These are phyloP conservation scores for Brachypteracias leptosomus DNA, from an alignment of 2,113 vertebrate species.

Conservation along the genomic window DNA sequence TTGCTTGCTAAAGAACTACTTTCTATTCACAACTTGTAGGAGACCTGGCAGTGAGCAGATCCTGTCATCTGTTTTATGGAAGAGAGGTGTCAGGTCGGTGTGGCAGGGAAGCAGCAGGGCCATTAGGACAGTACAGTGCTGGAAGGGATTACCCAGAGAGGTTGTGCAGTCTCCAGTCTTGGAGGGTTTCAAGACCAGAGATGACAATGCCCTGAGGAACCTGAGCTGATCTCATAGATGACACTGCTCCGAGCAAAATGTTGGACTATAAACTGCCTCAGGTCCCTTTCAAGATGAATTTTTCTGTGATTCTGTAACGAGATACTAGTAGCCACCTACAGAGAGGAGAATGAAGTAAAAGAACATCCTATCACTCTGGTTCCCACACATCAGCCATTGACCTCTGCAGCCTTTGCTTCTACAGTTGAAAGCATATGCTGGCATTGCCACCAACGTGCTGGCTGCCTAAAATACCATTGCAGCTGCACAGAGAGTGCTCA, in stretches of 20 bases:
- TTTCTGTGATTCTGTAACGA: neutral
- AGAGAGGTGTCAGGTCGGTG: neutral
- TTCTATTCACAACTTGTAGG: neutral
- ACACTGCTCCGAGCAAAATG: neutral
- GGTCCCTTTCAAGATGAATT: neutral
- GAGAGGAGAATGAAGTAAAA: neutral
- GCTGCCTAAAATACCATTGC: neutral
- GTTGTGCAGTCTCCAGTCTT: neutral
- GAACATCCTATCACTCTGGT: neutral
- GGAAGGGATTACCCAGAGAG: neutral
- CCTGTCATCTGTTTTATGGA: neutral
- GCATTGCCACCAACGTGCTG: neutral
- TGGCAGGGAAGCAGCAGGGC: neutral
- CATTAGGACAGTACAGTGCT: rapidly evolving
- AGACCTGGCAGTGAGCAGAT: neutral
- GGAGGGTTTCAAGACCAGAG: neutral
- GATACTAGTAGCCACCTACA: neutral
- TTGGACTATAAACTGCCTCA: neutral
- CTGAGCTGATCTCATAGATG: neutral
- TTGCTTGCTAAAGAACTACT: neutral
- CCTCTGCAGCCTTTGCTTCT: neutral
- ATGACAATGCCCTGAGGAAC: neutral
- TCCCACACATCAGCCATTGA: neutral
- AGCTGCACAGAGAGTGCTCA: neutral
- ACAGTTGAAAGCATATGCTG: neutral